Base-by-base conservation (phyloP, 2,797 vertebrate genomes). In the Anguilla marmorata region DNA sequence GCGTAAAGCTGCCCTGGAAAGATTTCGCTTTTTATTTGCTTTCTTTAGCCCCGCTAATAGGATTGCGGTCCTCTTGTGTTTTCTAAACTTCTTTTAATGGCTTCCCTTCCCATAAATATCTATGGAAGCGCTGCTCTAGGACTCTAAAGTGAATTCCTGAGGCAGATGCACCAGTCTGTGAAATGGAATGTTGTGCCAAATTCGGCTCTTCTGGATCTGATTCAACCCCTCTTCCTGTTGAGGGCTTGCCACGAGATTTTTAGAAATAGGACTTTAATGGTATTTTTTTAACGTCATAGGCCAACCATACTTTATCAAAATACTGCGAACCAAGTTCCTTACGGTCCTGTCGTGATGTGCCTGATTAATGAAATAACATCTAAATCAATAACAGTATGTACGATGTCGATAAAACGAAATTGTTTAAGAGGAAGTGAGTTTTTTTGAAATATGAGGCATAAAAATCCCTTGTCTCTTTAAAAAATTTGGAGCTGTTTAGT, bases 391-490 rank as follows among this genome's bases (percentile, higher is more conserved):
- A 30, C 50, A 84, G n/a, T 2, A 14, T 76, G 7, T 19, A 56
- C n/a, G 14, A 84, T 84, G 12, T 16, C n/a, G 2, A 6, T 52
- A 14, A 56, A 84, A 84, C 82, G n/a, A 7, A 24, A 63, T 37
- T 85, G 84, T 21, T 37, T 45, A 27, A 66, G 56, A 24, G 9
- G 85, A 45, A 48, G 19, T 14, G 41, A 3, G 19, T 21, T 14
- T 14, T 79, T 79, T 79, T 79, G 74, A 79, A 79, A 79, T 41
- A 76, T 66, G 80, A 86, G 85, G 50, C 89, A 88, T 54, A 86
- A 89, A 89, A 84, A 54, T 85, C 56, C 52, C 72, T 60, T 95
- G 93, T 93, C 85, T 89, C 95, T 95, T 94, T 94, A 94, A 95
- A 94, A 88, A 89, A 66, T 83, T 54, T 52, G 37, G 86, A 83